Evolutionary conservation across 2,797 vertebrate genomes (phyloP).

Genomic region (Pachyuromys duprasi): DNA sequence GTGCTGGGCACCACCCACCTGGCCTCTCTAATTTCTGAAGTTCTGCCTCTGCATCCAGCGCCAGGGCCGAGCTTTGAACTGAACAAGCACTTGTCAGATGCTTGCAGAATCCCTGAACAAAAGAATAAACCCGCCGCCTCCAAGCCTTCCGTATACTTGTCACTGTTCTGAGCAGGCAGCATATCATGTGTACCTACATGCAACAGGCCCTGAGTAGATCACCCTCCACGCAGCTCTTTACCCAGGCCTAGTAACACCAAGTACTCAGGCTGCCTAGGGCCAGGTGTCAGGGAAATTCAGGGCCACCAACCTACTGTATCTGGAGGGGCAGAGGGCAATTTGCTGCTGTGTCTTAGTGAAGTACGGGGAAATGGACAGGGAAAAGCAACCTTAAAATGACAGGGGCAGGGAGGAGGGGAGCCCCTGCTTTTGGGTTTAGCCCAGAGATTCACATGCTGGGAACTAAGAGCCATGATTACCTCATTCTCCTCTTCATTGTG

Average conservation of each 20-base stretch:
- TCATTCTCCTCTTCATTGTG: conserved; percentile 95
- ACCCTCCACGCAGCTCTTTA: background rate
- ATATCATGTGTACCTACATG: rapidly evolving
- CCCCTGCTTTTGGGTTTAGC: background rate
- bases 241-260: background rate
- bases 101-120: background rate
- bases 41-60: background rate
- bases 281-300: background rate
- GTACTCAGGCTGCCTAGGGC: rapidly evolving
- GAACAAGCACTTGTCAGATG: background rate
- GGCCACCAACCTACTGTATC: background rate
- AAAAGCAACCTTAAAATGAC: rapidly evolving
- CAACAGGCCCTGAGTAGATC: background rate
- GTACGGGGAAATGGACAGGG: rapidly evolving
- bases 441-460: background rate
- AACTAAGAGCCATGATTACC: conserved; percentile 84
- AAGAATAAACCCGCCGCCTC: background rate
- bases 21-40: background rate
- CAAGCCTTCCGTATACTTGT: background rate
- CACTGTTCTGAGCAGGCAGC: background rate
- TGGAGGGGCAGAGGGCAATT: background rate
- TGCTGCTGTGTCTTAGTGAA: background rate
- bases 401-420: rapidly evolving
- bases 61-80: background rate
- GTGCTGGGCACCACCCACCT: background rate